phyloP scores from a whole-genome alignment of 2,888 invertebrate genomes.

The Anticlea derivata region DNA sequence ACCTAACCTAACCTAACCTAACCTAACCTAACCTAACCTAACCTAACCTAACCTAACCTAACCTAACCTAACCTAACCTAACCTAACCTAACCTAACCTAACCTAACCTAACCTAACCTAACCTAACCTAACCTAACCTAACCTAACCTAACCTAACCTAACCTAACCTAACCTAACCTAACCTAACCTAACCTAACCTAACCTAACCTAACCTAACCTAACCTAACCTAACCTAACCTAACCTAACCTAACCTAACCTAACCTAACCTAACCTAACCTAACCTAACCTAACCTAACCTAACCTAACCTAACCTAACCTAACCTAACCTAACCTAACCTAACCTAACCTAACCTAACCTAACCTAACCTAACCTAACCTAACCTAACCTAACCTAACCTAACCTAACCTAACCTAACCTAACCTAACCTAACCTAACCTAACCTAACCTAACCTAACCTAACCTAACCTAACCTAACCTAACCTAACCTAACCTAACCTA shows the following conservation, averaged over 20 bases:
- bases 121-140: constrained; percentile 30
- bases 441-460: constrained; percentile 25
- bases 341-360: constrained; percentile 33
- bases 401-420: constrained; percentile 25
- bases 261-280: constrained; percentile 30
- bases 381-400: constrained; percentile 25
- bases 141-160: constrained; percentile 34
- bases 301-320: constrained; percentile 37
- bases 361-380: constrained; percentile 25
- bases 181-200: constrained; percentile 37
- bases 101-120: constrained; percentile 19
- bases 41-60: constrained; percentile 24
- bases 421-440: constrained; percentile 25
- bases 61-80: constrained; percentile 28
- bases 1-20: constrained; percentile 35
- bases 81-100: constrained; percentile 37
- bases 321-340: constrained; percentile 22
- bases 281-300: constrained; percentile 32
- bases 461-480: constrained; percentile 26
- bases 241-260: too few relatives aligned
- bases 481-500: constrained; percentile 30
- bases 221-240: constrained; percentile 40
- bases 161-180: constrained; percentile 39
- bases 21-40: constrained; percentile 30
- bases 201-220: constrained; percentile 39